Evolutionary conservation across 2,888 invertebrate genomes (phyloP).

Genomic region (Stramonita haemastoma): DNA sequence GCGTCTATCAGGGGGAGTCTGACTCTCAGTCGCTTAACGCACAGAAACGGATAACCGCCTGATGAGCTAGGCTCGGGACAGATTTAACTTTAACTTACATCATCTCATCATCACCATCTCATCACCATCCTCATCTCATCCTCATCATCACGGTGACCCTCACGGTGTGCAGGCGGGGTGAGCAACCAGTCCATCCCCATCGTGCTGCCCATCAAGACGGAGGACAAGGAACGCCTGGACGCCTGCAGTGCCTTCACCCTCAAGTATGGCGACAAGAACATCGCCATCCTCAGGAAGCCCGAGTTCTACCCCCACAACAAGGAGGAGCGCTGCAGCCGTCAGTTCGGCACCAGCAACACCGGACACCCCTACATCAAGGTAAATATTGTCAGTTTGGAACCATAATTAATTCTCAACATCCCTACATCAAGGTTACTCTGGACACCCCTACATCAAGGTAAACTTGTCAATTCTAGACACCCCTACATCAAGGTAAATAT

Average conservation of each 20-base stretch:
- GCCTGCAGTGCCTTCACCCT: slow-evolving; percentile 80
- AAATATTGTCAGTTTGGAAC: neutral
- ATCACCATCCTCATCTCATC: no score
- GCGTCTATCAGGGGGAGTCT: no score
- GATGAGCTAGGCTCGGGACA: no score
- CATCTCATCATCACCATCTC: no score
- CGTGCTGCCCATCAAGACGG: slow-evolving; percentile 88
- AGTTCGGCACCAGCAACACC: slow-evolving; percentile 92
- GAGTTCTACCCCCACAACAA: slow-evolving; percentile 97
- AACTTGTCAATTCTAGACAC: slow-evolving; percentile 90
- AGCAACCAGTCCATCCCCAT: slow-evolving; percentile 97
- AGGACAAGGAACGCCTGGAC: slow-evolving; percentile 85
- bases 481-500: slow-evolving; percentile 89
- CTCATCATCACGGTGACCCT: neutral
- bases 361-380: slow-evolving; percentile 95
- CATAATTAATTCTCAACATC: slow-evolving; percentile 75
- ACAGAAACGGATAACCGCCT: no score
- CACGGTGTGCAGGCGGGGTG: slow-evolving; percentile 81
- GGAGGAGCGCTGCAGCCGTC: slow-evolving; percentile 92
- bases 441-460: slow-evolving; percentile 90
- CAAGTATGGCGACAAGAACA: slow-evolving; percentile 75
- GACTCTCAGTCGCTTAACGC: no score
- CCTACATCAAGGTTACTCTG: slow-evolving; percentile 92
- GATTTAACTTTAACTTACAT: no score
- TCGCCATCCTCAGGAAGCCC: slow-evolving; percentile 81